Percentiles rank a stretch among this genome's conserved stretches.
Conservation (phyloP, 2,113 vertebrate genomes). For the Mungos mungo region DNA sequence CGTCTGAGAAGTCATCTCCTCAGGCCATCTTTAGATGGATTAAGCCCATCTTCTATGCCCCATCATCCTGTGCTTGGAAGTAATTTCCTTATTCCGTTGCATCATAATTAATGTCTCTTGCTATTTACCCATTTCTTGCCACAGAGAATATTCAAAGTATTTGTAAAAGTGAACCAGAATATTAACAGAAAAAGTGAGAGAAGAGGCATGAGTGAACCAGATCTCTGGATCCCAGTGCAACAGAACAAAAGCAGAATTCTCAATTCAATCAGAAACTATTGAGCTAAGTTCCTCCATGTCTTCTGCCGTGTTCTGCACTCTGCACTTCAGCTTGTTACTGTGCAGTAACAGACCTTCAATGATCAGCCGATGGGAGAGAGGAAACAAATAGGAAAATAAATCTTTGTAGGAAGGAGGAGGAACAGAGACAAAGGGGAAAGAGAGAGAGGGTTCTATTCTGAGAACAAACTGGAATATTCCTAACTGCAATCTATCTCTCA, state of each 20-base stretch:
- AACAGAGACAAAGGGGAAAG: neutral
- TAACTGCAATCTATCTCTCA: neutral
- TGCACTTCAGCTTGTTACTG: too few relatives aligned
- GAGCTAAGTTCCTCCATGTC: neutral
- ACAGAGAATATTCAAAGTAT: neutral
- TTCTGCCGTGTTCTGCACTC: neutral
- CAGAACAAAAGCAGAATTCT: neutral
- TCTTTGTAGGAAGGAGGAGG: neutral
- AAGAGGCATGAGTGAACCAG: neutral
- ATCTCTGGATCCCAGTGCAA: neutral
- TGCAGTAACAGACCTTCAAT: neutral
- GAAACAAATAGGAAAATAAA: constrained; percentile 27
- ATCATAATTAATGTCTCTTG: neutral
- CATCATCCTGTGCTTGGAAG: neutral
- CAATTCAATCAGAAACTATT: neutral
- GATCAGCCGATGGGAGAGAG: neutral
- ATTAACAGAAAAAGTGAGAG: neutral
- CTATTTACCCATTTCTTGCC: neutral
- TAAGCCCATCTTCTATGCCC: neutral
- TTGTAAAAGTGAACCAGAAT: neutral
- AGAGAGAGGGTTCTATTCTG: neutral
- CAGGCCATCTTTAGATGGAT: neutral
- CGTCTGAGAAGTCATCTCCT: neutral
- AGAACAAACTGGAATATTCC: constrained; percentile 1
- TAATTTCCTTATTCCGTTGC: neutral